phyloP scores from a whole-genome alignment of 2,888 invertebrate species.

The Blastobasis lacticolella region DNA sequence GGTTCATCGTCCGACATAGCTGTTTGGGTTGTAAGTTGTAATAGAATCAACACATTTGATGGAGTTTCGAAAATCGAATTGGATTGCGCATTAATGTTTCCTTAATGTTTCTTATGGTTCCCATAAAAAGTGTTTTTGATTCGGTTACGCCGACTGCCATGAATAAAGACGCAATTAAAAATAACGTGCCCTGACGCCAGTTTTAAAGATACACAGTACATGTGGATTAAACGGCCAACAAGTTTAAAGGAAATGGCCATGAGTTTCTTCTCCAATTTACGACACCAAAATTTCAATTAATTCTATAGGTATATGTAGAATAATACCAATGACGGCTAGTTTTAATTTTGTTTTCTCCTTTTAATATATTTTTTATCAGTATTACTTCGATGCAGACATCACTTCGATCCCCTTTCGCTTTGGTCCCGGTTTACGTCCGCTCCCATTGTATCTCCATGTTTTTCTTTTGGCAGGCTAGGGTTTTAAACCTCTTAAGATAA shows the following conservation, averaged over 20 bases:
- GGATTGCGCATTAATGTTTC: slow-evolving; percentile 46
- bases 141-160: slow-evolving; percentile 35
- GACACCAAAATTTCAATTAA: slow-evolving; percentile 19
- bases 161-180: slow-evolving; percentile 51
- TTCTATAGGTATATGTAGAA: too few species aligned
- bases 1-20: too few species aligned
- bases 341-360: slow-evolving; percentile 7
- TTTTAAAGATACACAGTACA: slow-evolving; percentile 1
- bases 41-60: too few species aligned
- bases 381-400: not conserved
- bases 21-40: too few species aligned
- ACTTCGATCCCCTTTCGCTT: not conserved
- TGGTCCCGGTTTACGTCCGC: too few species aligned
- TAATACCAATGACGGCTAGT: slow-evolving; percentile 2
- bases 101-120: slow-evolving; percentile 44
- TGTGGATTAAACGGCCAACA: slow-evolving; percentile 19
- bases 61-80: slow-evolving; percentile 33
- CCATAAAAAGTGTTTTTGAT: slow-evolving; percentile 46
- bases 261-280: slow-evolving; percentile 18
- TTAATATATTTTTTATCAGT: not conserved
- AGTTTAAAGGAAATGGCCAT: slow-evolving; percentile 33
- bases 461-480: not conserved
- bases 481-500: too few species aligned
- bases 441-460: too few species aligned
- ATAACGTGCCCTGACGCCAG: slow-evolving; percentile 24